Evolutionary conservation across 37 sponge, comb jelly and placozoan species (phyloP), one percentile per base, ranked within the genome.

Genomic region (Lycopodina hypogea): DNA sequence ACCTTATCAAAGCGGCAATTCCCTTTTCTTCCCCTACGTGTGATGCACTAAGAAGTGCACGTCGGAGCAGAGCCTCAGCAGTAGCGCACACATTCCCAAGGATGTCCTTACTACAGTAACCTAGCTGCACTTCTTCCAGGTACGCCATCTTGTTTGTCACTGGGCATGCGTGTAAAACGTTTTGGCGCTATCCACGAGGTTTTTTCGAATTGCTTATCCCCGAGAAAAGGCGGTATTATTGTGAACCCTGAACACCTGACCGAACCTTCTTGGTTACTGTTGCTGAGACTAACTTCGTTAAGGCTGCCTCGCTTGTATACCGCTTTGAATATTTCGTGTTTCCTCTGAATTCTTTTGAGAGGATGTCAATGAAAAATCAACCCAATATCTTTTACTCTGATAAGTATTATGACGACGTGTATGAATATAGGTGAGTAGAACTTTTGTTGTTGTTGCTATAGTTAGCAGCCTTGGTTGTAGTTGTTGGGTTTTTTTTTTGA

Each of bases 371-470:
- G 74, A 73, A 73, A 35, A 55, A 29, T 24, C 39, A 73, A 33
- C 74, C 36, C 21, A 89, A 85, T 36, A 93, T 96, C 42, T 93
- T 86, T 69, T 96, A 96, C 56, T 96, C 97, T 28, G 95, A 96
- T 32, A 96, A 93, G 76, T 96, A 96, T 69, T 96, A 72, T 37
- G 97, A 96, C 68, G 89, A 90, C 1, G 33, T 39, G 1, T 96
- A 86, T 65, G 97, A 96, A 62, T 96, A 96, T 83, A 96, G 97
- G 97, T 93, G 42, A 83, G 92, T 42, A 30, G 34, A n/a, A 67
- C n/a, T 73, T n/a, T n/a, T n/a, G n/a, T n/a, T n/a, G n/a, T n/a
- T n/a, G n/a, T n/a, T n/a, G n/a, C n/a, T n/a, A n/a, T n/a, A n/a
- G n/a, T n/a, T n/a, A n/a, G n/a, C n/a, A n/a, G n/a, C n/a, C n/a